A percentile compares a stretch with the other conserved stretches of the same genome.
These are phyloP conservation scores for Lymantria monacha DNA, from an alignment of 2,888 invertebrate species.

Conservation along the genomic window DNA sequence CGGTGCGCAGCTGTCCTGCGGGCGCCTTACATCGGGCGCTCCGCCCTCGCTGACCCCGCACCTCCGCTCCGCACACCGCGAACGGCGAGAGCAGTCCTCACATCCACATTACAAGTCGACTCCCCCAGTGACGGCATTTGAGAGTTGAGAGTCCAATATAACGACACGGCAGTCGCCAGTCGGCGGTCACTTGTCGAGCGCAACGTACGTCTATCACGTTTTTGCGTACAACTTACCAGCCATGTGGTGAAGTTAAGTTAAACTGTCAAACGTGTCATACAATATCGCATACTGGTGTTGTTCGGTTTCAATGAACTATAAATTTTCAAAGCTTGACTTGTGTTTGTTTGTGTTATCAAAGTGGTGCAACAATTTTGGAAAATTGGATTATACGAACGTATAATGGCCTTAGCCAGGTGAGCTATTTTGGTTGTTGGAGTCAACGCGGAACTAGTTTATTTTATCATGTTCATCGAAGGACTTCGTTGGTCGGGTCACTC, in stretches of 20 bases:
- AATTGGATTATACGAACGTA: conserved; percentile 81
- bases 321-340: conserved; percentile 48
- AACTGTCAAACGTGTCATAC: conserved; percentile 78
- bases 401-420: conserved; percentile 82
- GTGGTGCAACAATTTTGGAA: conserved; percentile 72
- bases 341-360: conserved; percentile 69
- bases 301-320: conserved; percentile 58
- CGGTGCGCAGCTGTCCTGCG: conserved; percentile 76
- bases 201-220: conserved; percentile 58
- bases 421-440: conserved; percentile 80
- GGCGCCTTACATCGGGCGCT: conserved; percentile 48
- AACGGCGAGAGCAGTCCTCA: conserved; percentile 43
- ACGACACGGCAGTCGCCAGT: conserved; percentile 51
- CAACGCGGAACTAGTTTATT: conserved; percentile 79
- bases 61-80: conserved; percentile 46
- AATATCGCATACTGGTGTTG: conserved; percentile 66
- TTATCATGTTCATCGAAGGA: conserved; percentile 73
- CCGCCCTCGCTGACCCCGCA: conserved; percentile 70
- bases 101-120: conserved; percentile 43
- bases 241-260: conserved; percentile 82
- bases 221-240: conserved; percentile 59
- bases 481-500: conserved; percentile 55
- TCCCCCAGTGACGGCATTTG: conserved; percentile 36
- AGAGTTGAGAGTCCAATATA: conserved; percentile 29
- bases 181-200: conserved; percentile 69